Conservation (phyloP, 2,888 invertebrate species). For the Cordilura impudica region DNA sequence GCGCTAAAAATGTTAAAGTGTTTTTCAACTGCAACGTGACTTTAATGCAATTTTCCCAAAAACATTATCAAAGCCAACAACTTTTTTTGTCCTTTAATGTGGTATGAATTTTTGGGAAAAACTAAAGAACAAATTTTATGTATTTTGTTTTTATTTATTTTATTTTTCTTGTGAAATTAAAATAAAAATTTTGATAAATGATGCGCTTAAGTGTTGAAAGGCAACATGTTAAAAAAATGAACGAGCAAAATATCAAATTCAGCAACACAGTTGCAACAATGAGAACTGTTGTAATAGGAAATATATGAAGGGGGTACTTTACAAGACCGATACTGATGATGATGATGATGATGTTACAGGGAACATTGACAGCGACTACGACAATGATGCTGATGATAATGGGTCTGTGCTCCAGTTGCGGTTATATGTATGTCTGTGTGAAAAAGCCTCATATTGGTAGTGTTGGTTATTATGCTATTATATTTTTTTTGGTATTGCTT, state of each 20-base stretch:
- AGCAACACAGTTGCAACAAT: background rate
- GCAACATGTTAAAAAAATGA: conserved; percentile 25
- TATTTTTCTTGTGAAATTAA: conserved; percentile 38
- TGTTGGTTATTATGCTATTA: conserved; percentile 39
- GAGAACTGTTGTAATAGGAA: no score
- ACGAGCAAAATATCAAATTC: background rate
- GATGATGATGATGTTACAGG: conserved; percentile 27
- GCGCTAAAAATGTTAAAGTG: conserved; percentile 47
- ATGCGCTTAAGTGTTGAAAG: conserved; percentile 54
- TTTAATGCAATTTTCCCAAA: conserved; percentile 49
- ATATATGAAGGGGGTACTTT: conserved; percentile 34
- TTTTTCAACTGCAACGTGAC: conserved; percentile 61
- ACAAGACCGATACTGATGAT: conserved; percentile 24
- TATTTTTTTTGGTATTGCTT: conserved; percentile 1
- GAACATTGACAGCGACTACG: conserved; percentile 14
- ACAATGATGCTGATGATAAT: conserved; percentile 38
- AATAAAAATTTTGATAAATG: conserved; percentile 62
- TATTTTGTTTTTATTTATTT: no score
- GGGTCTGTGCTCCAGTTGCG: conserved; percentile 53
- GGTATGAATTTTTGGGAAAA: background rate
- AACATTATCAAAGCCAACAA: conserved; percentile 30
- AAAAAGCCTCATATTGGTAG: conserved; percentile 32
- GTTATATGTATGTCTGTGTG: background rate
- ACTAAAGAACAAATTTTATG: conserved; percentile 24
- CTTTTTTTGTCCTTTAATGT: conserved; percentile 27